A percentile compares a stretch with the other conserved stretches of the same genome.
Evolutionary conservation across 2,113 vertebrate genomes (phyloP).

Genomic region (Lamprotornis superbus): DNA sequence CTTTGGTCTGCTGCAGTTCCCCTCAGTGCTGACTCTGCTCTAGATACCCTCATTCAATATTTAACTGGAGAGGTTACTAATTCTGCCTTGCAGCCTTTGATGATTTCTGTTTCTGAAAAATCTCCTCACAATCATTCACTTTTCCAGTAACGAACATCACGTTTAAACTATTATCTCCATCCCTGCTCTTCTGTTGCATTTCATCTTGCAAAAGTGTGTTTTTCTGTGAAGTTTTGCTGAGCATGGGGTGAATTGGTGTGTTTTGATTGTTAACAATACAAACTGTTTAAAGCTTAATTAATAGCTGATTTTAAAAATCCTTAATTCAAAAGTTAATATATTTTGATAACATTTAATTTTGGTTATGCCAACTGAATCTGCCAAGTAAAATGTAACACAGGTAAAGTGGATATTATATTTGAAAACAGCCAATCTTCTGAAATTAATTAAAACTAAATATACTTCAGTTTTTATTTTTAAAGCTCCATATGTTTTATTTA

Average conservation of each 20-base stretch:
- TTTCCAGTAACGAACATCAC: constrained; percentile 11
- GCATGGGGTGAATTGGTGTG: constrained; percentile 56
- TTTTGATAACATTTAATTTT: constrained; percentile 55
- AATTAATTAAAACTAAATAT: not conserved
- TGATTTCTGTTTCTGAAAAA: constrained; percentile 53
- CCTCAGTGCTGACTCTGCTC: constrained; percentile 12
- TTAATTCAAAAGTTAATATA: constrained; percentile 43
- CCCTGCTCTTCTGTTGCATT: constrained; percentile 34
- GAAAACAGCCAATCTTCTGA: not conserved
- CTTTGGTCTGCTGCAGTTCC: not conserved
- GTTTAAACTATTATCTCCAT: constrained; percentile 37
- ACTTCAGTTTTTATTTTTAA: not conserved
- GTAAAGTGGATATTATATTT: not conserved
- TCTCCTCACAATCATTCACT: constrained; percentile 37
- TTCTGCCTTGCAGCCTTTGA: constrained; percentile 43
- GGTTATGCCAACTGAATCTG: constrained; percentile 35
- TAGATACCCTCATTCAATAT: constrained; percentile 18
- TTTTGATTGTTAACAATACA: constrained; percentile 38
- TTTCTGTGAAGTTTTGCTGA: constrained; percentile 52
- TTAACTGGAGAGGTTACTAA: constrained; percentile 36
- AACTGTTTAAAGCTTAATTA: constrained; percentile 38
- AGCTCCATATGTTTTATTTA: not conserved
- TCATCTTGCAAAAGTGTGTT: constrained; percentile 52
- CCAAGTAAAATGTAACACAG: constrained; percentile 17
- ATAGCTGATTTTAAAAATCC: constrained; percentile 26